Evolutionary conservation across 2,113 vertebrate genomes (phyloP).

Genomic region (Gopherus flavomarginatus): DNA sequence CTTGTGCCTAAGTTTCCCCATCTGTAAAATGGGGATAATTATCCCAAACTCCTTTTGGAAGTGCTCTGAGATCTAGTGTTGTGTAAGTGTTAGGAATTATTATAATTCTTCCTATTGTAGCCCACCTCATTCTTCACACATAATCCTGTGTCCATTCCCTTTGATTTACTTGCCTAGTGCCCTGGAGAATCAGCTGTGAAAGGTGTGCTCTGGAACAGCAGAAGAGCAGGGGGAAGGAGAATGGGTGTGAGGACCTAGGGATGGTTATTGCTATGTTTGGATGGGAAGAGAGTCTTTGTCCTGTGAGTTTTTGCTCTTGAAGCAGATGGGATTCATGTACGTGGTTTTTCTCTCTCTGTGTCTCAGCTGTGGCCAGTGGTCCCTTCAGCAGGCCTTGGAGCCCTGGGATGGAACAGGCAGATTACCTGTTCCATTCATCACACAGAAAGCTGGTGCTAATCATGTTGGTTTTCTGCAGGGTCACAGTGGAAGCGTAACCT

Average conservation of each 20-base stretch:
- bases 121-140: background rate
- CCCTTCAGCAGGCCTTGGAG: background rate
- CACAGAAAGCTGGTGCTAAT: background rate
- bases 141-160: background rate
- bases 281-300: background rate
- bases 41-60: background rate
- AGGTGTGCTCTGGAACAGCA: background rate
- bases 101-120: background rate
- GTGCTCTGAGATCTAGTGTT: background rate
- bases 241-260: background rate
- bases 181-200: background rate
- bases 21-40: background rate
- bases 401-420: background rate
- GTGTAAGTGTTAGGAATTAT: background rate
- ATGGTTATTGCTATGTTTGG: background rate
- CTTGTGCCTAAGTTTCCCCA: background rate
- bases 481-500: slow-evolving; percentile 89
- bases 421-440: background rate
- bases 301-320: background rate
- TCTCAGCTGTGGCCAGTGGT: background rate
- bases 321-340: background rate
- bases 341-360: background rate
- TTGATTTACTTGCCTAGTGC: background rate
- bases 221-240: background rate
- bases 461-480: slow-evolving; percentile 70